Evolutionary conservation across 2,113 vertebrate genomes (phyloP).

Genomic region (Sterna hirundo): DNA sequence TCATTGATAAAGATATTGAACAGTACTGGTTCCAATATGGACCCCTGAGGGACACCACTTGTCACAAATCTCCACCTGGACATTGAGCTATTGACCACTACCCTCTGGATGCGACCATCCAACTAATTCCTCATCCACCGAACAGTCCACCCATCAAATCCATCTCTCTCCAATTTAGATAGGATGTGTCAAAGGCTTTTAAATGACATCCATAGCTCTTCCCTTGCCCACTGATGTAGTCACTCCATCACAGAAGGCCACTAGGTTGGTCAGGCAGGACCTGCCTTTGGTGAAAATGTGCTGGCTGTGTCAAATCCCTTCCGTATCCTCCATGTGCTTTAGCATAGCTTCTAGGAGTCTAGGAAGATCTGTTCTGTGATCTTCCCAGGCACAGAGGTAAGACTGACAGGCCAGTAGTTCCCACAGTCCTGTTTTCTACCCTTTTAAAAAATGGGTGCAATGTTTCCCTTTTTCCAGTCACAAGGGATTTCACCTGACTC

Average conservation of each 20-base stretch:
- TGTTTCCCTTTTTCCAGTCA: not conserved
- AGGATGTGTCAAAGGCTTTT: not conserved
- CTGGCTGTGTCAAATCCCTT: not conserved
- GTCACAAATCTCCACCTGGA: not conserved
- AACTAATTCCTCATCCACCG: too few species aligned
- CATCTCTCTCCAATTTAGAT: not conserved
- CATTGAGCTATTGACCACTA: too few species aligned
- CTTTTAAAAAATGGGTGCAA: not conserved
- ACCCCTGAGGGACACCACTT: not conserved
- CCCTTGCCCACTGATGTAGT: not conserved
- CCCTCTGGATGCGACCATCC: too few species aligned
- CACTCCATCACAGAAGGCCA: not conserved
- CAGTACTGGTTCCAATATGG: not conserved
- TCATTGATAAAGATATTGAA: not conserved
- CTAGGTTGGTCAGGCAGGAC: not conserved
- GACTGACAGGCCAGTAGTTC: not conserved
- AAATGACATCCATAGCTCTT: not conserved
- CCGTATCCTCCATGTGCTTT: not conserved
- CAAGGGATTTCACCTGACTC: not conserved
- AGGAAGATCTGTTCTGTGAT: not conserved
- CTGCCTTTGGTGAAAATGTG: not conserved
- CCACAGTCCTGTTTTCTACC: not conserved
- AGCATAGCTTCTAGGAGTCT: not conserved
- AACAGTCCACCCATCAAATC: not conserved
- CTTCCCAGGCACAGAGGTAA: not conserved